Base-by-base conservation (phyloP, 1,140 invertebrate species). In the Apis florea region DNA sequence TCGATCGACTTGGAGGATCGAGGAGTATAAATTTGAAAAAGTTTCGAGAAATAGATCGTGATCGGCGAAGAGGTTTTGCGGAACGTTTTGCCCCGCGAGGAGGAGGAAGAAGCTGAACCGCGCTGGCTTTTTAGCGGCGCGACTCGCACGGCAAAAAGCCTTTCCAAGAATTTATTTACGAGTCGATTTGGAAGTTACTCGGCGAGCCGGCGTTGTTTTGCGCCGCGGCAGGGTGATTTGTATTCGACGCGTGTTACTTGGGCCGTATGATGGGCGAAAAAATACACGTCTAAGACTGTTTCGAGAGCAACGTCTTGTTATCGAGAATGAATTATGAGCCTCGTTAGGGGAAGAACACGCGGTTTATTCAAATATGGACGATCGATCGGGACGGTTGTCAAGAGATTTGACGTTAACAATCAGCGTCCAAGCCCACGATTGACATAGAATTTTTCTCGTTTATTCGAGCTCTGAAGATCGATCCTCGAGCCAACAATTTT, bases 231-330 rank as follows among this genome's bases (percentile, higher is more conserved):
- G 21, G 59, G 51, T 73, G 58, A 79, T 79, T 79, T 79, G 78
- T 79, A 79, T 79, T 79, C 78, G 78, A 71, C 59, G 69, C 78
- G 78, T 79, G 78, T 79, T 72, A 72, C 70, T 12, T n/a, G 19
- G 31, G 10, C 51, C 53, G 78, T 53, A n/a, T 51, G 31, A 54
- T 67, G 69, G 54, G 40, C 6, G 19, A 21, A 31, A 40, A 64
- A 66, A 47, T 64, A 79, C 49, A 66, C 51, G 69, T 79, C 77
- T 59, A 72, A 72, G 51, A n/a, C 17, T 73, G n/a, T 51, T 73
- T 72, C 69, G 58, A 73, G 78, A 54, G 69, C 69, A 47, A 79
- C 78, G 51, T 79, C 78, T 79, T 79, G 78, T 79, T 79, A 79
- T 58, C 21, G 69, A 21, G 69, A 64, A 73, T 72, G 71, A 79